Evolutionary conservation across 1,140 invertebrate species (phyloP), one percentile per base, ranked within the genome.

Genomic region (Drosophila nigromelanica): DNA sequence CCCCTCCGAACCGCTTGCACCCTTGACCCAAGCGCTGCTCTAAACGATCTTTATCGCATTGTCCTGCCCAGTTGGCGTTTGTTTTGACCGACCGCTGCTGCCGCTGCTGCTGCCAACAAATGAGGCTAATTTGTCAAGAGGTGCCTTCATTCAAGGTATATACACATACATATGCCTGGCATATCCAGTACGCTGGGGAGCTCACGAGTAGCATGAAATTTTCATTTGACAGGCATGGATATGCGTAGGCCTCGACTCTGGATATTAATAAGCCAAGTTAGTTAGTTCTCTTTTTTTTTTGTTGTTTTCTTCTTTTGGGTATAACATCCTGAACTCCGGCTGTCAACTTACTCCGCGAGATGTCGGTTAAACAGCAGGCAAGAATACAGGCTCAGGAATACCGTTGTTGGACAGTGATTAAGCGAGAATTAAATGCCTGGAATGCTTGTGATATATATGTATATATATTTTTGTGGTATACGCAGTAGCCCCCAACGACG

Each of bases 361-460:
- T 75, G 77, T 78, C 68, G 39, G 50, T 11, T 15, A 75, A 75
- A 78, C 55, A 68, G 70, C 56, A 58, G 69, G 70, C 67, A 27
- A 12, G n/a, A 33, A 11, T 21, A 12, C 12, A 18, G 27, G 6
- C 18, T 40, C 76, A 63, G 78, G 55, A 89, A 72, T 76, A 83
- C 83, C 83, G 72, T 87, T 87, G 33, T 37, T 37, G 78, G 89
- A 90, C 89, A 90, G 80, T 90, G 89, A 90, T 90, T 90, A 90
- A 90, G 89, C 83, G 83, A 71, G 81, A 90, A 90, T 89, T 90
- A 90, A 90, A 89, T 83, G 87, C 73, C 78, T 67, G 73, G 73
- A 76, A 81, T 77, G 43, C 54, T 15, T 30, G 6, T 3, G 3
- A 33, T 45, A 15, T 15, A 14, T 15, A 6, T 1, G 39, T 15